Evolutionary conservation across 1,140 invertebrate species (phyloP).

Genomic region (Pogonomyrmex californicus): DNA sequence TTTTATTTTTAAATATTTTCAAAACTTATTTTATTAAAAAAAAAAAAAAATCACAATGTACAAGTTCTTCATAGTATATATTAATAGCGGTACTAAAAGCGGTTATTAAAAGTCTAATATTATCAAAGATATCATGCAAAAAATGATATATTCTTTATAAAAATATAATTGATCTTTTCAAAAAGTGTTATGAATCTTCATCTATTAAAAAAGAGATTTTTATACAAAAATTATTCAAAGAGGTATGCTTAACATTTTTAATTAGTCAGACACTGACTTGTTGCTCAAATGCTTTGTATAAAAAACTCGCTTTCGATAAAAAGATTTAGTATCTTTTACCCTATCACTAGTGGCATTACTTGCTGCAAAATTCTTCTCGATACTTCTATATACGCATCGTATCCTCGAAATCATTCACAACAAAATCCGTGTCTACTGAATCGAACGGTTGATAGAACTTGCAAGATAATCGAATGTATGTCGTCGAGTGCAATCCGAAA

Average conservation of each 20-base stretch:
- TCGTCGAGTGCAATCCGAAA: constrained; percentile 45
- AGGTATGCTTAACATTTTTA: background rate
- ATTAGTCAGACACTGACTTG: background rate
- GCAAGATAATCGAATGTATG: constrained; percentile 65
- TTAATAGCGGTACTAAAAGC: background rate
- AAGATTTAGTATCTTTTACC: background rate
- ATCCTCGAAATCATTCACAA: background rate
- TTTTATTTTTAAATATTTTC: background rate
- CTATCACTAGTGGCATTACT: background rate
- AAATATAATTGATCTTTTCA: background rate
- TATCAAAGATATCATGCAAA: background rate
- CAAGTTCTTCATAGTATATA: background rate
- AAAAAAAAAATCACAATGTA: background rate
- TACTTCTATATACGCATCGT: background rate
- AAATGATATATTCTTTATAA: background rate
- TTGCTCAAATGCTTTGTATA: background rate
- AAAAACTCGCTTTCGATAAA: background rate
- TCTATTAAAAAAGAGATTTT: background rate
- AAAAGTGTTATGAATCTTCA: background rate
- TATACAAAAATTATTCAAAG: background rate
- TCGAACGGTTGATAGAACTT: constrained; percentile 59
- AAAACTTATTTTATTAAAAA: background rate
- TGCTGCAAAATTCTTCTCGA: background rate
- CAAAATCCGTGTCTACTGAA: constrained; percentile 37
- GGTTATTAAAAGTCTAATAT: background rate